These are phyloP conservation scores for Chrysolina americana DNA, from an alignment of 2,888 invertebrate species.

Conservation along the genomic window DNA sequence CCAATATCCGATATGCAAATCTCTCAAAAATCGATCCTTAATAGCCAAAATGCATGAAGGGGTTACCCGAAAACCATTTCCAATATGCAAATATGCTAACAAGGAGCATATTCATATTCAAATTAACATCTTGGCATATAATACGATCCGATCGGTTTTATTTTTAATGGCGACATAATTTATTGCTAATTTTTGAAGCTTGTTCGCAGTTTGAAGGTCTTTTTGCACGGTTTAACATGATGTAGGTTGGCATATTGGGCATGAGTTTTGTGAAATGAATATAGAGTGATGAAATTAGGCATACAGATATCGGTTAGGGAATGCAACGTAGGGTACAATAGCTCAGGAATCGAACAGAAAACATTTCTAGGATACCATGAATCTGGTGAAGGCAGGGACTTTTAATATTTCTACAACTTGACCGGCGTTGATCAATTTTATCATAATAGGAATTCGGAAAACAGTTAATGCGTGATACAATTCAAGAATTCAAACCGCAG, in stretches of 20 bases:
- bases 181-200: slow-evolving; percentile 53
- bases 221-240: slow-evolving; percentile 25
- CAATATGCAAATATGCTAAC: slow-evolving; percentile 58
- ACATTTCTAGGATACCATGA: too few relatives aligned
- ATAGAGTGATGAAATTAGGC: slow-evolving; percentile 4
- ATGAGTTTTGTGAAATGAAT: slow-evolving; percentile 27
- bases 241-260: slow-evolving; percentile 30
- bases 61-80: slow-evolving; percentile 53
- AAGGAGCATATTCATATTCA: slow-evolving; percentile 60
- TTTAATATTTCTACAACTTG: too few relatives aligned
- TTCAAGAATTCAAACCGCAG: too few relatives aligned
- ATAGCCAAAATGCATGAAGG: slow-evolving; percentile 49
- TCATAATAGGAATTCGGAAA: too few relatives aligned
- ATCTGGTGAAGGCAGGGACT: too few relatives aligned
- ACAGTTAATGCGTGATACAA: too few relatives aligned
- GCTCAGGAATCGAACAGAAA: not conserved
- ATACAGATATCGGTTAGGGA: not conserved
- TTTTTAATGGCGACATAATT: slow-evolving; percentile 53
- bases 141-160: slow-evolving; percentile 49
- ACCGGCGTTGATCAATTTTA: too few relatives aligned
- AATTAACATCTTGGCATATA: slow-evolving; percentile 54
- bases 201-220: slow-evolving; percentile 34
- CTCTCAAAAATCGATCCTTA: slow-evolving; percentile 48
- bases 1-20: slow-evolving; percentile 51
- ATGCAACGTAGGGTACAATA: not conserved